Conservation (phyloP, 2,797 vertebrate species). For the Ataeniobius toweri region DNA sequence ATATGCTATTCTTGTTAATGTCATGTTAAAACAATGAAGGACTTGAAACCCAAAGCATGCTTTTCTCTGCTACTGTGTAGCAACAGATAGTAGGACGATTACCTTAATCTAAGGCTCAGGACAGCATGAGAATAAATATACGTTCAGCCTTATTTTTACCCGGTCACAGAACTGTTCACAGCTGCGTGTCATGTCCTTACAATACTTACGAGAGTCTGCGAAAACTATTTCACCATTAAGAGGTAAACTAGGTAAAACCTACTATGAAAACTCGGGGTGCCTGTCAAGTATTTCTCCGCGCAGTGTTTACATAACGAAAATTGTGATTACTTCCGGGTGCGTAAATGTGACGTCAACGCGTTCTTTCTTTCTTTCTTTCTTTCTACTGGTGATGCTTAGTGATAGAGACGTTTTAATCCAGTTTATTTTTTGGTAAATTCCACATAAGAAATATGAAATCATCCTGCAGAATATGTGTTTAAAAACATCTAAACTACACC, state of each 20-base stretch:
- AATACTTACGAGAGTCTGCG: too few species aligned
- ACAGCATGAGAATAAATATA: background rate
- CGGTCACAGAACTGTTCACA: background rate
- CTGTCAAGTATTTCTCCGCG: background rate
- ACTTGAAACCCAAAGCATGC: background rate
- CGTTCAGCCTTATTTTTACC: background rate
- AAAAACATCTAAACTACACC: background rate
- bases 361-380: background rate
- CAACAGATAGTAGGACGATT: background rate
- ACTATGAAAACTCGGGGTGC: constrained; percentile 25
- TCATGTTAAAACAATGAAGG: background rate
- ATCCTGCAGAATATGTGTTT: background rate
- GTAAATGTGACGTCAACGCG: constrained; percentile 65
- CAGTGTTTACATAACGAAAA: constrained; percentile 11
- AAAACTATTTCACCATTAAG: background rate
- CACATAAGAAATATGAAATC: background rate
- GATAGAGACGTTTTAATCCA: background rate
- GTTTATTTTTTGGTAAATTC: background rate
- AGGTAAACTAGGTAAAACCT: constrained; percentile 18
- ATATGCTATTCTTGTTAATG: background rate
- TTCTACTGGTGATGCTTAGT: background rate
- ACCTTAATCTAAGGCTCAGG: background rate
- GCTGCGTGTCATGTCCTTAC: background rate
- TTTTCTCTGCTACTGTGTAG: background rate
- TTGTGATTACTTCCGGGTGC: constrained; percentile 55